phyloP scores from a whole-genome alignment of 2,797 vertebrate species.

The Sphenodon punctatus region DNA sequence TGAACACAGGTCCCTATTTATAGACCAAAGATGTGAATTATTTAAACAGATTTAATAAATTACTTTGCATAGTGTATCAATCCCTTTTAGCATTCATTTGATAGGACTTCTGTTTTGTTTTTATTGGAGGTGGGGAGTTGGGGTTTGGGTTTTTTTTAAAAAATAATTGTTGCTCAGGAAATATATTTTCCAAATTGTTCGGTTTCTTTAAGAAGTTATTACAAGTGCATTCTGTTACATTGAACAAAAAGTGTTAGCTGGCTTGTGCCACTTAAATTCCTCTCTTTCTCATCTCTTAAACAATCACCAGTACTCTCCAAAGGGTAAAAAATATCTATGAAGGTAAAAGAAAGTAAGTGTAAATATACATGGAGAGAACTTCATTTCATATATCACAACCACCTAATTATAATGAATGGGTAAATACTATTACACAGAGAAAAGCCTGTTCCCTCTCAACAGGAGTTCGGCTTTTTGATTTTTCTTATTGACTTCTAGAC shows the following conservation, averaged over 20 bases:
- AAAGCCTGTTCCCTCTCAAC: slow-evolving; percentile 11
- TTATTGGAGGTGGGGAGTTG: too few species aligned
- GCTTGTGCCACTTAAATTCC: not conserved
- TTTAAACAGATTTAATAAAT: not conserved
- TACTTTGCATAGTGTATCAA: not conserved
- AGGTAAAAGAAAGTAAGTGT: not conserved
- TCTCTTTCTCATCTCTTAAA: not conserved
- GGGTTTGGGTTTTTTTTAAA: too few species aligned
- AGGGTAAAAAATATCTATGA: slow-evolving; percentile 4
- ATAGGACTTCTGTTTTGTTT: not conserved
- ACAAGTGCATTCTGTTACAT: not conserved
- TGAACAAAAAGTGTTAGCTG: not conserved
- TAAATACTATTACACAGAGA: not conserved
- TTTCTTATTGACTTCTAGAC: not conserved
- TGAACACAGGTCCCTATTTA: too few species aligned
- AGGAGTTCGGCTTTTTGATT: slow-evolving; percentile 11
- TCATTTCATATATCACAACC: slow-evolving; percentile 12
- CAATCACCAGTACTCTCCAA: slow-evolving; percentile 1
- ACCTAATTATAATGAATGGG: slow-evolving; percentile 39
- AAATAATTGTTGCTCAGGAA: not conserved
- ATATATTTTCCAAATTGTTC: accelerated
- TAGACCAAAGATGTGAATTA: not conserved
- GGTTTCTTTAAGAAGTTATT: not conserved
- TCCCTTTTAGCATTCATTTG: not conserved
- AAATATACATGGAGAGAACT: not conserved